Percentiles rank a stretch among this genome's conserved stretches.
Evolutionary conservation across 1,140 invertebrate genomes (phyloP).

Genomic region (Bombus breviceps): DNA sequence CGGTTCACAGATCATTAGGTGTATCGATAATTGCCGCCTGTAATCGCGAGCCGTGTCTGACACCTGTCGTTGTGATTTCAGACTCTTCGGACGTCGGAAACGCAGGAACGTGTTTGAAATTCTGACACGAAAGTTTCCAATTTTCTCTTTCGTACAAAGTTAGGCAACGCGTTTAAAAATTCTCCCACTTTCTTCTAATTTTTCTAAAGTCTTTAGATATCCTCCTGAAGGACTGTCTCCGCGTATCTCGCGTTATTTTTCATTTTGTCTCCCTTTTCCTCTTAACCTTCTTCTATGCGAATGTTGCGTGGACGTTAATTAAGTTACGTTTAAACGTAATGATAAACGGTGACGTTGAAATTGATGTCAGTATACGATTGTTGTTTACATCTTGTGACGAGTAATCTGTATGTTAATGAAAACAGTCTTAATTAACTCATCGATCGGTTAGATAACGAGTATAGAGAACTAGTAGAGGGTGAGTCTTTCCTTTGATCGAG

Average conservation of each 20-base stretch:
- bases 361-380: constrained; percentile 13
- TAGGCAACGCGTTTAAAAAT: neutral
- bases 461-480: neutral
- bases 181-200: too few species aligned
- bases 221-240: too few species aligned
- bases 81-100: constrained; percentile 43
- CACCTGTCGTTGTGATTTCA: constrained; percentile 49
- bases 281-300: too few species aligned
- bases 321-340: neutral
- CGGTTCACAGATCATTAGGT: constrained; percentile 45
- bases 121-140: neutral
- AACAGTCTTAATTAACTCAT: constrained; percentile 22
- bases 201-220: too few species aligned
- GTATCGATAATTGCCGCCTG: constrained; percentile 60
- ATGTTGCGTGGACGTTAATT: neutral
- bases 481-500: constrained; percentile 1
- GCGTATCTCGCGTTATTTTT: neutral
- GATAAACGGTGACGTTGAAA: neutral
- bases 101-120: neutral
- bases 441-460: constrained; percentile 31
- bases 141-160: neutral
- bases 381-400: neutral
- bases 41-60: constrained; percentile 21
- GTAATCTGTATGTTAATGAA: constrained; percentile 52
- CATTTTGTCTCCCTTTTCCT: neutral